These are phyloP conservation scores for Mystacornis crossleyi DNA, from an alignment of 2,113 vertebrate genomes.

Conservation along the genomic window DNA sequence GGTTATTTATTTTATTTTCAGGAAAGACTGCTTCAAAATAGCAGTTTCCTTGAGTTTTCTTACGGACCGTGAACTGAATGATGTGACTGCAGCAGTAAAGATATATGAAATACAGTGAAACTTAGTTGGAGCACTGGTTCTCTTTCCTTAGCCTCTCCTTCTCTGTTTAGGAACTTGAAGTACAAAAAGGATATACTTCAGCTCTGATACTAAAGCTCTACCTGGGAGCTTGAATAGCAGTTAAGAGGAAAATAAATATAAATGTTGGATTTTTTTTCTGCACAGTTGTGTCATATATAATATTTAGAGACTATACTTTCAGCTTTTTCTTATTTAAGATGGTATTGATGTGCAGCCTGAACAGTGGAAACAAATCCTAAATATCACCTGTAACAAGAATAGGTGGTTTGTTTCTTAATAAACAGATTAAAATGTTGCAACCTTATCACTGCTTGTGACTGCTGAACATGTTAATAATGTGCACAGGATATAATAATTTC, in stretches of 20 bases:
- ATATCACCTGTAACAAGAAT: not conserved
- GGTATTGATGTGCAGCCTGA: not conserved
- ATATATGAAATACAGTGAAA: not conserved
- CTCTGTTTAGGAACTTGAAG: not conserved
- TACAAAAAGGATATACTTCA: not conserved
- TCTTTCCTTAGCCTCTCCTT: not conserved
- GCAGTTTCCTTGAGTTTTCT: not conserved
- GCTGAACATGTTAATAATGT: not conserved
- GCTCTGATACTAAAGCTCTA: not conserved
- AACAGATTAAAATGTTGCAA: not conserved
- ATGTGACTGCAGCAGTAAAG: not conserved
- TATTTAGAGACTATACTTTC: not conserved
- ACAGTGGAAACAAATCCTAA: not conserved
- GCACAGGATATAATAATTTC: not conserved
- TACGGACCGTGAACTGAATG: not conserved
- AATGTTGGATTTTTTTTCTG: not conserved
- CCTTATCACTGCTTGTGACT: not conserved
- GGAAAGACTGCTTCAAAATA: not conserved
- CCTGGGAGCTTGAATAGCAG: not conserved
- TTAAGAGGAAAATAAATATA: not conserved
- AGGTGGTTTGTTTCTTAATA: not conserved
- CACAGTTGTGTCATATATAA: not conserved
- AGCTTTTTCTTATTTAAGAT: not conserved
- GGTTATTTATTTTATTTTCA: not conserved
- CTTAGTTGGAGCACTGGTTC: rapidly evolving